These are phyloP conservation scores for Hemibagrus guttatus DNA, from an alignment of 2,797 vertebrate species.

Conservation along the genomic window DNA sequence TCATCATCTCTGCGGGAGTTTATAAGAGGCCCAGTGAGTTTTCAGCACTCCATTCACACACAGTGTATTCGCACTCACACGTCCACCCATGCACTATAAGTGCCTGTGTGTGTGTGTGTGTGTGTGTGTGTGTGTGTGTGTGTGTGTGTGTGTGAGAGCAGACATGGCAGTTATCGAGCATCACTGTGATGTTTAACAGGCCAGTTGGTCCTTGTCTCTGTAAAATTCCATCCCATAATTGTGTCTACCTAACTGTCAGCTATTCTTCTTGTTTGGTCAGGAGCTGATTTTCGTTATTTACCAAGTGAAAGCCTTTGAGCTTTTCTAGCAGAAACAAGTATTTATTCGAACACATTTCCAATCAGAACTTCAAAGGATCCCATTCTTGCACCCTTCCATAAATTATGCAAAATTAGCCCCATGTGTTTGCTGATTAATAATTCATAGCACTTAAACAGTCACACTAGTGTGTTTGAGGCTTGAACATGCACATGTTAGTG, in stretches of 20 bases:
- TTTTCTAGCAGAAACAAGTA: conserved; percentile 20
- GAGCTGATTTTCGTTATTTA: conserved; percentile 45
- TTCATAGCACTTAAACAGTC: conserved; percentile 75
- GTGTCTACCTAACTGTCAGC: conserved; percentile 31
- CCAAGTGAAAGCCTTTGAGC: conserved; percentile 33
- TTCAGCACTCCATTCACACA: conserved; percentile 49
- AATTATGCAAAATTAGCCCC: conserved; percentile 74
- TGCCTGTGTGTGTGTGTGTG: not conserved
- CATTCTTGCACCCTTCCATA: conserved; percentile 61
- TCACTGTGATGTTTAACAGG: conserved; percentile 40
- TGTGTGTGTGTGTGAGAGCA: not conserved
- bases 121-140: not conserved
- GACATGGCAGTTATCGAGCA: conserved; percentile 43
- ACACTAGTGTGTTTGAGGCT: conserved; percentile 64
- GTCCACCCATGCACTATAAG: conserved; percentile 29
- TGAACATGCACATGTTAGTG: conserved; percentile 34
- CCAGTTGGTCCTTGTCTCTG: conserved; percentile 18
- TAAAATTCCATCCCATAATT: conserved; percentile 1
- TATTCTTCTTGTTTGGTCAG: conserved; percentile 39
- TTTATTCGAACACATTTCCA: conserved; percentile 53
- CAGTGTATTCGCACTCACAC: conserved; percentile 29
- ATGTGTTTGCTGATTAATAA: conserved; percentile 78
- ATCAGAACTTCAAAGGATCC: conserved; percentile 55
- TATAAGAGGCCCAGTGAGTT: conserved; percentile 39
- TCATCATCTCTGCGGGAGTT: conserved; percentile 44